phyloP scores from a whole-genome alignment of 2,113 vertebrate species.

The Ancistrus triradiatus region DNA sequence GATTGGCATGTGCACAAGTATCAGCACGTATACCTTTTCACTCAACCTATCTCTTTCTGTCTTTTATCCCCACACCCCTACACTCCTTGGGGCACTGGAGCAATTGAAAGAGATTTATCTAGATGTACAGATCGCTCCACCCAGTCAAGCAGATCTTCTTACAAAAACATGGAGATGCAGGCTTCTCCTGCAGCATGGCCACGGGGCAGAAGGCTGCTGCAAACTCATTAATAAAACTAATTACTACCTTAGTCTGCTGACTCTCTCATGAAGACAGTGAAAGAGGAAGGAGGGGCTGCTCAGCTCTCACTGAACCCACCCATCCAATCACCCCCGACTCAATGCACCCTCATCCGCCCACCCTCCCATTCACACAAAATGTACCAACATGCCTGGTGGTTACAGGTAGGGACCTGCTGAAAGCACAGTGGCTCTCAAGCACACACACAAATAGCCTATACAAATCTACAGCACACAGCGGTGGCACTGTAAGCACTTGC shows the following conservation, averaged over 20 bases:
- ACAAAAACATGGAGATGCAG: constrained; percentile 43
- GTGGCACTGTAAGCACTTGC: too few species aligned
- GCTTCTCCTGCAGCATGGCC: constrained; percentile 43
- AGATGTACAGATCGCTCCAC: constrained; percentile 53
- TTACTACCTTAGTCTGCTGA: constrained; percentile 62
- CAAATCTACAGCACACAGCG: neutral
- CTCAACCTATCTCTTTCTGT: neutral
- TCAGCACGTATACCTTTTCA: neutral
- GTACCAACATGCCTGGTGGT: constrained; percentile 17
- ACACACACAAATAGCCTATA: neutral
- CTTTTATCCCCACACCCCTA: constrained; percentile 14
- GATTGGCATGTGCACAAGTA: neutral
- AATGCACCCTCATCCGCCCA: too few species aligned
- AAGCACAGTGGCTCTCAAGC: neutral
- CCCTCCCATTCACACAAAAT: constrained; percentile 20
- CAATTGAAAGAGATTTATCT: constrained; percentile 57
- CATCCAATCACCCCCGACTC: constrained; percentile 14
- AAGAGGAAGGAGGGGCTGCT: constrained; percentile 43
- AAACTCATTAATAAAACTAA: constrained; percentile 70
- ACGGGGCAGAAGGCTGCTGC: constrained; percentile 58
- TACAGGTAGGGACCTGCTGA: constrained; percentile 27
- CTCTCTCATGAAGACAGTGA: constrained; percentile 60
- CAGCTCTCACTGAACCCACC: constrained; percentile 1
- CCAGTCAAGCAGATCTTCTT: constrained; percentile 65
- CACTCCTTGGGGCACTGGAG: constrained; percentile 35